These are phyloP conservation scores for Drosophila setifemur DNA, from an alignment of 1,140 invertebrate genomes.

Conservation along the genomic window DNA sequence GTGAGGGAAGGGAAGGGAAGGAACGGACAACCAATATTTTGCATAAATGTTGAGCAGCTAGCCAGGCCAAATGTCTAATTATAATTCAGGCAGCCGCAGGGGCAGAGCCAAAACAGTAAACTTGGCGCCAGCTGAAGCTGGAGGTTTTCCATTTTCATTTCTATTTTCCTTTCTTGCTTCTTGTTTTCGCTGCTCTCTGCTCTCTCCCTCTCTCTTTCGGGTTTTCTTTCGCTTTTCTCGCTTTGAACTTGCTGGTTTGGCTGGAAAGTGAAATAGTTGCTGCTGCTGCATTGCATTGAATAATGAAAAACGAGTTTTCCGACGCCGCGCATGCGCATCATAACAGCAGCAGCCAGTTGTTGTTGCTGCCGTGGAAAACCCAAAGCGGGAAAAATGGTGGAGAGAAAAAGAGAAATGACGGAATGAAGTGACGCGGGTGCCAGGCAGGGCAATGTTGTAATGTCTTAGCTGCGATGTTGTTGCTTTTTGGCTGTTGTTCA, in stretches of 20 bases:
- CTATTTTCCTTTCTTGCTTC: conserved; percentile 31
- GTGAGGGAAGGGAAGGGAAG: not conserved
- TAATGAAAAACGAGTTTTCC: conserved; percentile 79
- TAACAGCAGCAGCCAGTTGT: conserved; percentile 15
- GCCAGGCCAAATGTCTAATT: conserved; percentile 62
- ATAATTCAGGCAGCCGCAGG: conserved; percentile 53
- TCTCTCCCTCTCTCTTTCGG: conserved; percentile 31
- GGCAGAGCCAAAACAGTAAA: conserved; percentile 24
- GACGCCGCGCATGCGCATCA: conserved; percentile 66
- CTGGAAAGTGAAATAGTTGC: conserved; percentile 73
- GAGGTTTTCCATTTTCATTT: conserved; percentile 45
- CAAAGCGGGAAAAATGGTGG: conserved; percentile 28
- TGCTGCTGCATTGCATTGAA: conserved; percentile 59
- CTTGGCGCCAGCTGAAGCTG: conserved; percentile 38
- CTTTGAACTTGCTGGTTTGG: conserved; percentile 67
- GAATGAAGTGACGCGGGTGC: conserved; percentile 49
- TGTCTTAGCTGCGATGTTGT: conserved; percentile 31
- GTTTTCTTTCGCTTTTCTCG: conserved; percentile 44
- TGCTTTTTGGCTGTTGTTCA: conserved; percentile 16
- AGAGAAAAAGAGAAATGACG: conserved; percentile 13
- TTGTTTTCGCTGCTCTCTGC: not conserved
- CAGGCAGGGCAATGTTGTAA: conserved; percentile 68
- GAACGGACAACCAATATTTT: conserved; percentile 60
- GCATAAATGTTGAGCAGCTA: conserved; percentile 67
- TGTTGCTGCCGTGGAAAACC: conserved; percentile 64